Evolutionary conservation across 2,888 invertebrate species (phyloP), one percentile per base, ranked within the genome.

Genomic region (Augochlorella aurata): DNA sequence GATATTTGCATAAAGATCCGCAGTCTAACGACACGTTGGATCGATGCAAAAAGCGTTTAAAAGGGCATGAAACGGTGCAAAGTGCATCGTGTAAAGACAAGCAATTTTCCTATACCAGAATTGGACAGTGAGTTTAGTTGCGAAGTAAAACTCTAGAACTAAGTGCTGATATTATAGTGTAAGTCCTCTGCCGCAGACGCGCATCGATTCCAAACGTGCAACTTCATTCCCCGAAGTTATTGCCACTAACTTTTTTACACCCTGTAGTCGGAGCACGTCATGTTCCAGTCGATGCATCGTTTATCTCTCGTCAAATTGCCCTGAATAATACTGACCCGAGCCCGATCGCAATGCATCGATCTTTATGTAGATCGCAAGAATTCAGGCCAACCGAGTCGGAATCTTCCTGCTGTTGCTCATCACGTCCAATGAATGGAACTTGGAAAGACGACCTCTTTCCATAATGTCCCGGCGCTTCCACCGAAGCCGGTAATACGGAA

Each of bases 311-410:
- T 16, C 63, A 49, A 73, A 63, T 73, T 63, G 73, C 49, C 61
- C 61, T 49, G 61, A 61, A 63, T 72, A 73, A 65, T 73, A 50
- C 73, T 29, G 73, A 49, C 61, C 49, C 44, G 38, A 9, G 54
- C 29, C 24, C 24, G 47, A 45, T 47, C 47, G 58, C 71, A 10
- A 44, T 71, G 71, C 58, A 58, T 71, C 58, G 71, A 71, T 71
- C 71, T 71, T 61, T 71, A 58, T 61, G 58, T 47, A 61, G 71
- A 71, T 71, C 58, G 45, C 0, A 58, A 29, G 71, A 61, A 71
- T 61, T 54, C 18, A 24, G 71, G 58, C 47, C 71, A 24, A 61
- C 58, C 70, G 71, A 72, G 61, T 72, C 61, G 61, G 47, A 47
- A 61, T 61, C 61, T n/a, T 61, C 71, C 71, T 12, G 45, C 71